These are phyloP conservation scores for Diuraphis noxia DNA, from an alignment of 1,140 invertebrate species.

Conservation along the genomic window DNA sequence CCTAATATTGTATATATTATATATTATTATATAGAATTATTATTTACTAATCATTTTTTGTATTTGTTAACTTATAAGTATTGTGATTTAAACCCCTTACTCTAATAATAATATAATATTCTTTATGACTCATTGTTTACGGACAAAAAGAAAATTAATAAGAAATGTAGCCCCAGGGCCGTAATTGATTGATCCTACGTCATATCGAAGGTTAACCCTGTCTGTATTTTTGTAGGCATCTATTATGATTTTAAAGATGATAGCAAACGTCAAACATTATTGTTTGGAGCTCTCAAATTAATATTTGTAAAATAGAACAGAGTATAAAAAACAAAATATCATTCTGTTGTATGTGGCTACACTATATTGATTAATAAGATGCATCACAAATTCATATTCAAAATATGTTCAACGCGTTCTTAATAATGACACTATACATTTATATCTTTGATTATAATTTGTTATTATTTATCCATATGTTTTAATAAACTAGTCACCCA, in stretches of 20 bases:
- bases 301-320: not conserved
- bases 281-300: not conserved
- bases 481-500: not conserved
- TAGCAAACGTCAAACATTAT: not conserved
- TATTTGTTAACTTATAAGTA: not conserved
- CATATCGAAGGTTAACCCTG: slow-evolving; percentile 8
- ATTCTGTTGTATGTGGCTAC: not conserved
- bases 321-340: not conserved
- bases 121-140: not conserved
- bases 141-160: slow-evolving; percentile 19
- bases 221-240: not conserved
- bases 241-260: not conserved
- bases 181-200: slow-evolving; percentile 17
- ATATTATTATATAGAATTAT: not conserved
- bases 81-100: not conserved
- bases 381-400: not conserved
- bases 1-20: too few species aligned
- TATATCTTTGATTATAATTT: not conserved
- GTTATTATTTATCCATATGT: not conserved
- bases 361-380: not conserved
- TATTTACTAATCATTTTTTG: not conserved
- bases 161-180: not conserved
- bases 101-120: not conserved
- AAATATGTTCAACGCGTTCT: not conserved
- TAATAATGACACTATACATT: not conserved